Base-by-base conservation (phyloP, 2,888 invertebrate species). In the Antheraea assamensis region DNA sequence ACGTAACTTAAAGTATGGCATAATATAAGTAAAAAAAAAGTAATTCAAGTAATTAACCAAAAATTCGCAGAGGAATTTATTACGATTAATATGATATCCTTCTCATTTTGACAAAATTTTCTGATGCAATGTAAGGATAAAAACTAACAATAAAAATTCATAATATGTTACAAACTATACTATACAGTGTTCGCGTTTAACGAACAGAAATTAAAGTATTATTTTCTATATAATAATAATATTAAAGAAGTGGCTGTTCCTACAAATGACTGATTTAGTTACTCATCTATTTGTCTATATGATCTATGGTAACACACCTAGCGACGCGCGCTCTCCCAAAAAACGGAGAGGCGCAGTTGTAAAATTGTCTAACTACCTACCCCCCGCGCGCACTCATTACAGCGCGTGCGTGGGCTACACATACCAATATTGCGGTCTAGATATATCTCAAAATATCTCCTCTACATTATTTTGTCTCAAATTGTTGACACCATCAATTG, bases 291-390 rank as follows among this genome's bases (percentile, higher is more conserved):
- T 55, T 21, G 0, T 66, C 55, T 74, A 49, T n/a, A 71, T 88
- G 80, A 75, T 93, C 93, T 93, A 79, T 89, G 89, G 24, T 71
- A 84, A 83, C 87, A 90, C 92, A 93, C 92, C 92, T 93, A 91
- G 92, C 90, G 87, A 89, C 88, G 87, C 87, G 90, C 31, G 85
- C 87, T 88, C 92, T 92, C 92, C 93, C 94, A 94, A 94, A 94
- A 94, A 94, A 94, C 92, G 91, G 89, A 86, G 89, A 88, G 92
- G 93, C 93, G 93, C 93, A 92, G 94, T 93, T 93, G 93, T 94
- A 94, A 94, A 94, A 94, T 93, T 93, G 93, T 94, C 94, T 94
- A 94, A 94, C 94, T 94, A 94, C 94, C 88, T 90, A 89, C 93
- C 88, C 92, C 90, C 89, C 88, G 89, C 91, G 90, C 89, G 88